Evolutionary conservation across 2,888 invertebrate species (phyloP).

Genomic region (Allygus modestus): DNA sequence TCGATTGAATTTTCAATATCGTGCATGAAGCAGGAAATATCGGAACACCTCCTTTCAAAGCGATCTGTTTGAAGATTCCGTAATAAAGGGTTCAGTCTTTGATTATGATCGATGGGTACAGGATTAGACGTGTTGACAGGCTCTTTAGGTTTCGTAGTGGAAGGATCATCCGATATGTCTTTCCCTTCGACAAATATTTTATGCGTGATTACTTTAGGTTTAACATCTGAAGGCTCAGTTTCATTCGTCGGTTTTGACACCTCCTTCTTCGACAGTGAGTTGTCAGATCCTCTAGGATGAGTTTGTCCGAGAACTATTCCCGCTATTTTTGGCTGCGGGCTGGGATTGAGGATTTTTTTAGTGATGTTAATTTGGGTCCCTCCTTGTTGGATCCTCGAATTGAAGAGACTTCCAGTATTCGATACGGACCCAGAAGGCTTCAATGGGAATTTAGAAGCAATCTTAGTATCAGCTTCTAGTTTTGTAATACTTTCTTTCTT

Average conservation of each 20-base stretch:
- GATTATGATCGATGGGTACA: background rate
- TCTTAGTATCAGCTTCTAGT: background rate
- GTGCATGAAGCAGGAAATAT: slow-evolving; percentile 83
- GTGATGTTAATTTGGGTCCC: slow-evolving; percentile 55
- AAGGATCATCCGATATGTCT: background rate
- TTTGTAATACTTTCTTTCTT: slow-evolving; percentile 9
- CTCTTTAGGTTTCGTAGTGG: background rate
- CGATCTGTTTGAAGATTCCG: slow-evolving; percentile 50
- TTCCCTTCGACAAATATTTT: slow-evolving; percentile 64
- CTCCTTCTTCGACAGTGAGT: slow-evolving; percentile 27
- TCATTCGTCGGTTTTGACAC: background rate
- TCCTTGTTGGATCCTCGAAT: slow-evolving; percentile 32
- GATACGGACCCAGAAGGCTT: slow-evolving; percentile 49
- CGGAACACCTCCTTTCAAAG: slow-evolving; percentile 88
- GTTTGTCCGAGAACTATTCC: slow-evolving; percentile 65
- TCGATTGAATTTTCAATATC: slow-evolving; percentile 65
- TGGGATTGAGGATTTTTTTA: slow-evolving; percentile 59
- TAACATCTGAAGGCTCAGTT: slow-evolving; percentile 13
- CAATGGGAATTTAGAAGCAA: slow-evolving; percentile 42
- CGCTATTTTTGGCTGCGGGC: slow-evolving; percentile 63
- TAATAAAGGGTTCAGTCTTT: slow-evolving; percentile 5
- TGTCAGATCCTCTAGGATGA: slow-evolving; percentile 17
- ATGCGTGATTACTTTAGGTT: slow-evolving; percentile 63
- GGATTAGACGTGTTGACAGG: background rate
- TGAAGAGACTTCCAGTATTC: slow-evolving; percentile 33